Conservation (phyloP, 2,888 invertebrate genomes). For the Drosophila colorata region DNA sequence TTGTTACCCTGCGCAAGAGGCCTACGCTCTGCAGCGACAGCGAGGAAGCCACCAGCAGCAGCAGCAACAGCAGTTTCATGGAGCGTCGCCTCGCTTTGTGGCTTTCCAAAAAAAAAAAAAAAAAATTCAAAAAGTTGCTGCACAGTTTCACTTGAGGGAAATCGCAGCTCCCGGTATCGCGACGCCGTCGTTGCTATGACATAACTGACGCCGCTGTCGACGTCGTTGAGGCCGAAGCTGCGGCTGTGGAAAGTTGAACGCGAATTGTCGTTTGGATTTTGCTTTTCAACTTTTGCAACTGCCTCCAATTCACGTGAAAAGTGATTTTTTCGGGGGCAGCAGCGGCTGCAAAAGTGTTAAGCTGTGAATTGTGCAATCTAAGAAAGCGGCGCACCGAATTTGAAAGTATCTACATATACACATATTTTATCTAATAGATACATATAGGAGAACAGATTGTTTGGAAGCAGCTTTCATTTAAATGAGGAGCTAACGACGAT, state of each 20-base stretch:
- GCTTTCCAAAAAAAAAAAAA: conserved; percentile 64
- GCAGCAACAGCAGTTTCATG: conserved; percentile 42
- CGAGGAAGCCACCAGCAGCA: conserved; percentile 28
- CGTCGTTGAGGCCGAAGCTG: conserved; percentile 19
- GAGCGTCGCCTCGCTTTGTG: conserved; percentile 48
- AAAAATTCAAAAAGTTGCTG: conserved; percentile 53
- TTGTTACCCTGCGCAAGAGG: conserved; percentile 28
- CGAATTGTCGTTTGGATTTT: conserved; percentile 62
- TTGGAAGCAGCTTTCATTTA: conserved; percentile 72
- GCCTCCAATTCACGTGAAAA: conserved; percentile 61
- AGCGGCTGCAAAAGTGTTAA: background rate
- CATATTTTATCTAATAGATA: background rate
- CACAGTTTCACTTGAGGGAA: conserved; percentile 78
- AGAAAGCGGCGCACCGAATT: conserved; percentile 1
- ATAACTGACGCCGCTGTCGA: conserved; percentile 60
- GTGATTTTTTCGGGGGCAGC: conserved; percentile 47
- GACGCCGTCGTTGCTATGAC: conserved; percentile 62
- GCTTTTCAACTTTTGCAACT: conserved; percentile 68
- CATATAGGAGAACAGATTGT: conserved; percentile 17
- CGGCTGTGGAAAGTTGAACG: conserved; percentile 74
- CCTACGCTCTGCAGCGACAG: conserved; percentile 32
- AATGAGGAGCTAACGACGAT: conserved; percentile 57
- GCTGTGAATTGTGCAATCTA: conserved; percentile 39
- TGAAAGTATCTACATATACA: conserved; percentile 13
- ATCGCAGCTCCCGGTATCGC: conserved; percentile 69